A percentile compares a stretch with the other conserved stretches of the same genome.
Evolutionary conservation across 2,888 invertebrate species (phyloP).

Genomic region (Plebejus argus): DNA sequence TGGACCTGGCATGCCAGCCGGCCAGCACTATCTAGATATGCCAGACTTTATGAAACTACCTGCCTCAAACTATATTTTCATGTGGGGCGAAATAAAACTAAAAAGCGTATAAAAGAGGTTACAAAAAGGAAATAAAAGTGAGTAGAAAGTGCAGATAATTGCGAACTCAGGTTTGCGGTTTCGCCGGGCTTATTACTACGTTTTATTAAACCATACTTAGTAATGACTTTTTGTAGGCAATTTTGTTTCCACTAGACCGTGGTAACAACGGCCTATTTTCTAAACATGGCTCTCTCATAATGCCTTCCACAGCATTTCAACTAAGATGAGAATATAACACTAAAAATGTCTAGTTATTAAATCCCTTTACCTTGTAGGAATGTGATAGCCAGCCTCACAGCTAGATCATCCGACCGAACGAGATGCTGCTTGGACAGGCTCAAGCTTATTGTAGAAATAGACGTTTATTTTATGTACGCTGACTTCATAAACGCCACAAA

Average conservation of each 20-base stretch:
- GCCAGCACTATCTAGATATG: not conserved
- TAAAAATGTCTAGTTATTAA: too few species aligned
- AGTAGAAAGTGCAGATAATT: not conserved
- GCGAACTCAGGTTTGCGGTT: not conserved
- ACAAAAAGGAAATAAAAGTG: not conserved
- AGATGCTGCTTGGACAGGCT: too few species aligned
- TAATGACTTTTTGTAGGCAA: not conserved
- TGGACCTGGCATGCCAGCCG: slow-evolving; percentile 3
- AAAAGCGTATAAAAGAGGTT: not conserved
- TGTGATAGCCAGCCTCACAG: too few species aligned
- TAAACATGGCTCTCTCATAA: too few species aligned
- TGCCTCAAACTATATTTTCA: not conserved
- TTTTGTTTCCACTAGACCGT: too few species aligned
- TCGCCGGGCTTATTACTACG: not conserved
- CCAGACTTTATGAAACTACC: slow-evolving; percentile 11
- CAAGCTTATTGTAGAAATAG: too few species aligned
- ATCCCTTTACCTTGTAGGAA: too few species aligned
- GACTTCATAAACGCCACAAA: not conserved
- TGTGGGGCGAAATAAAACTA: not conserved
- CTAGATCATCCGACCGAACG: too few species aligned
- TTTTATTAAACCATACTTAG: not conserved
- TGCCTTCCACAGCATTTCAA: too few species aligned
- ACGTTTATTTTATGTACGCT: not conserved
- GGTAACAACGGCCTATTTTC: too few species aligned
- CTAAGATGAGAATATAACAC: too few species aligned